phyloP scores from a whole-genome alignment of 2,113 vertebrate species.

The Ranitomeya variabilis region DNA sequence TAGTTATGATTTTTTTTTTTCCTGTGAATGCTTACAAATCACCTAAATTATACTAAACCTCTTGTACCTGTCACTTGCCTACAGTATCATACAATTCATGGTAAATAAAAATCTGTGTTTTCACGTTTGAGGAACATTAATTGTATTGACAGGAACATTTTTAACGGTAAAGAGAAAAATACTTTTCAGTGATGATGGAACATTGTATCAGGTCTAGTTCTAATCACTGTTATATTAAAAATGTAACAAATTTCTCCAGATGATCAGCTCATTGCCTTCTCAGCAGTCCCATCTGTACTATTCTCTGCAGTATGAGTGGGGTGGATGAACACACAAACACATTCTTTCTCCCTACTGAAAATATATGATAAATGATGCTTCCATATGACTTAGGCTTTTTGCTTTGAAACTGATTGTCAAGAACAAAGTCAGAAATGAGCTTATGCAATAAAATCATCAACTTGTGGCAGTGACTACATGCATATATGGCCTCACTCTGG shows the following conservation, averaged over 20 bases:
- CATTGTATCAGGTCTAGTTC: constrained; percentile 1
- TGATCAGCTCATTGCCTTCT: constrained; percentile 16
- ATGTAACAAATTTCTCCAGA: neutral
- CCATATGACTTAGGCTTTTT: neutral
- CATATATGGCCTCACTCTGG: neutral
- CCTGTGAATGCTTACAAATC: neutral
- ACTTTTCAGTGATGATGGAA: too few species aligned
- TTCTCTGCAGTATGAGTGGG: neutral
- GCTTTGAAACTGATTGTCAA: constrained; percentile 3
- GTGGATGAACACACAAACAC: constrained; percentile 2
- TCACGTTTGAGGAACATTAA: neutral
- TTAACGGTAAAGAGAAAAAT: neutral
- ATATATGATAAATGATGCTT: constrained; percentile 8
- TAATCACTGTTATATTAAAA: constrained; percentile 7
- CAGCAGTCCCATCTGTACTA: constrained; percentile 13
- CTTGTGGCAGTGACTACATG: neutral
- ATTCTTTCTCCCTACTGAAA: constrained; percentile 14
- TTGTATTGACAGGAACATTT: neutral
- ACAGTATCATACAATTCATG: neutral
- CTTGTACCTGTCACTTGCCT: neutral
- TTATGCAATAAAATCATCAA: neutral
- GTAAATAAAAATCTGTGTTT: neutral
- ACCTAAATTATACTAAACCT: neutral
- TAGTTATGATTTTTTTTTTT: neutral
- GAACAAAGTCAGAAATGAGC: neutral